A percentile compares a stretch with the other conserved stretches of the same genome.
Evolutionary conservation across 2,888 invertebrate species (phyloP).

Genomic region (Pristionchus entomophagus): DNA sequence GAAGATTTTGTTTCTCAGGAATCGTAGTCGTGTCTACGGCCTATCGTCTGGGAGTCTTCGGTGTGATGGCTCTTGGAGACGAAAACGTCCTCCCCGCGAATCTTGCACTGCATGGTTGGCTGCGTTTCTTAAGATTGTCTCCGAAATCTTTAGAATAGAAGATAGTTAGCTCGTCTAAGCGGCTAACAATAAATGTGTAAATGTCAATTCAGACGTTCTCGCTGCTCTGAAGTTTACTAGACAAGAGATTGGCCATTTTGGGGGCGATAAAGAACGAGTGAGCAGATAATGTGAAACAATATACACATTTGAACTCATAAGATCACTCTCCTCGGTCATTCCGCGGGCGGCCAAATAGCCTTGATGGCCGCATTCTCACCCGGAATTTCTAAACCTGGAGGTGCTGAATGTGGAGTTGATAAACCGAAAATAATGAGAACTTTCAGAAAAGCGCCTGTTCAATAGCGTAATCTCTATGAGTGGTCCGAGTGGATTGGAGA

Average conservation of each 20-base stretch:
- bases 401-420: not conserved
- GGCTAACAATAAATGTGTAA: too few species aligned
- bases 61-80: not conserved
- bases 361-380: not conserved
- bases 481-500: not conserved
- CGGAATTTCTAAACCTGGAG: not conserved
- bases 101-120: not conserved
- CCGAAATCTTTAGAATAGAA: too few species aligned
- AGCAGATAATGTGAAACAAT: not conserved
- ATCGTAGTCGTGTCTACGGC: not conserved
- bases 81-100: constrained; percentile 2
- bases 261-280: not conserved
- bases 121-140: too few species aligned
- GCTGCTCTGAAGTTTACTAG: not conserved
- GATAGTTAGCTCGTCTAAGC: too few species aligned
- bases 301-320: too few species aligned
- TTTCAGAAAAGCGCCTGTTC: not conserved
- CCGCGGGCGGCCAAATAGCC: not conserved
- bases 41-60: not conserved
- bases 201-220: not conserved
- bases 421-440: too few species aligned
- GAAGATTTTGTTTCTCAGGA: too few species aligned
- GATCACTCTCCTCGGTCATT: not conserved
- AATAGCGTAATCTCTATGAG: not conserved
- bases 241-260: not conserved